phyloP scores from a whole-genome alignment of 2,113 vertebrate genomes.

The Engraulis encrasicolus region DNA sequence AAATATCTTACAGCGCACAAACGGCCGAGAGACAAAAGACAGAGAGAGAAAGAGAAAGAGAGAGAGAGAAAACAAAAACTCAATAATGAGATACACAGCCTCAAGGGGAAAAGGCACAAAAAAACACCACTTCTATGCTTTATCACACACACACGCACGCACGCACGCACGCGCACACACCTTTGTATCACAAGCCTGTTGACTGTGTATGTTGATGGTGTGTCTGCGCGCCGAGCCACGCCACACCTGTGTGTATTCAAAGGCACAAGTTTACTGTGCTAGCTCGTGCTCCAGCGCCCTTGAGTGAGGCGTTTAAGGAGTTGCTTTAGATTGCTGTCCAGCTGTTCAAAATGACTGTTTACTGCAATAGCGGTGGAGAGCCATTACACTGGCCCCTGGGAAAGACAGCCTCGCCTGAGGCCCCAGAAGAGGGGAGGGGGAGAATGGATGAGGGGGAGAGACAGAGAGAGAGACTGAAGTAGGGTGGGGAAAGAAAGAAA shows the following conservation, averaged over 20 bases:
- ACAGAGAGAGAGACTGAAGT: no score
- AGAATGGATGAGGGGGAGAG: no score
- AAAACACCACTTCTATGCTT: neutral
- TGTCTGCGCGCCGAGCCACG: no score
- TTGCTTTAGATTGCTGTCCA: neutral
- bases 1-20: neutral
- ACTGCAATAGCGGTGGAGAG: neutral
- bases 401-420: no score
- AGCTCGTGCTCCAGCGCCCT: neutral
- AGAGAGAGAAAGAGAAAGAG: neutral
- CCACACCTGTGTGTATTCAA: neutral
- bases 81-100: neutral
- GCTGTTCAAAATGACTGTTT: slow-evolving; percentile 10
- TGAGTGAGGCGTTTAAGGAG: neutral
- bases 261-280: neutral
- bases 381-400: neutral
- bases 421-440: no score
- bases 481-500: no score
- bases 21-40: neutral
- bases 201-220: neutral
- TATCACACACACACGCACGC: neutral
- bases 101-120: neutral
- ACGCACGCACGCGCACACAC: neutral
- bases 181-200: neutral
- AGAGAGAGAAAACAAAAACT: neutral